A percentile compares a stretch with the other conserved stretches of the same genome.
Conservation (phyloP, 2,888 invertebrate genomes). For the Athetis lepigone region DNA sequence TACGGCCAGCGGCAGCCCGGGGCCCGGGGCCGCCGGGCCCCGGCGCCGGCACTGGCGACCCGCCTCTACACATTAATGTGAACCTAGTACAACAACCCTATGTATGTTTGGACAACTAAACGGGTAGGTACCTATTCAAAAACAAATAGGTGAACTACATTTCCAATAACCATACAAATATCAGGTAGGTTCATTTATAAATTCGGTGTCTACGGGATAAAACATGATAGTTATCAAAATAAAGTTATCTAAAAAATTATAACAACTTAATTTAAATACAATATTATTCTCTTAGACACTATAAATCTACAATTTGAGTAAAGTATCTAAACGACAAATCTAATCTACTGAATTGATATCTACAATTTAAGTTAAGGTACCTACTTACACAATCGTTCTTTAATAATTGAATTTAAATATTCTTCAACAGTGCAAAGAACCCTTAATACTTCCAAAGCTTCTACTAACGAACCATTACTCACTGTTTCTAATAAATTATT, state of each 20-base stretch:
- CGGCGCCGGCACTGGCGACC: background rate
- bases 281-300: slow-evolving; percentile 69
- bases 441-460: slow-evolving; percentile 62
- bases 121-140: slow-evolving; percentile 68
- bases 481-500: slow-evolving; percentile 50
- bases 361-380: slow-evolving; percentile 65
- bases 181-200: slow-evolving; percentile 72
- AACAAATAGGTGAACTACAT: slow-evolving; percentile 69
- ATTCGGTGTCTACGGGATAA: slow-evolving; percentile 74
- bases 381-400: slow-evolving; percentile 63
- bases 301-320: slow-evolving; percentile 79
- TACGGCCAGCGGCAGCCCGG: slow-evolving; percentile 9
- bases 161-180: slow-evolving; percentile 70
- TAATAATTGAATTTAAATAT: slow-evolving; percentile 68
- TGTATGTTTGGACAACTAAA: slow-evolving; percentile 62
- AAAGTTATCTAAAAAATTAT: slow-evolving; percentile 84
- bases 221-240: slow-evolving; percentile 85
- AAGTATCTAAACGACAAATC: slow-evolving; percentile 84
- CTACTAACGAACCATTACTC: slow-evolving; percentile 60
- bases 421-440: slow-evolving; percentile 63
- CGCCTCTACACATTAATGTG: slow-evolving; percentile 43
- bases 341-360: slow-evolving; percentile 77
- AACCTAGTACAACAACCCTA: slow-evolving; percentile 60
- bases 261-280: slow-evolving; percentile 70
- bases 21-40: background rate